Evolutionary conservation across 1,140 invertebrate genomes (phyloP), one percentile per base, ranked within the genome.

Genomic region (Palaemon carinicauda): DNA sequence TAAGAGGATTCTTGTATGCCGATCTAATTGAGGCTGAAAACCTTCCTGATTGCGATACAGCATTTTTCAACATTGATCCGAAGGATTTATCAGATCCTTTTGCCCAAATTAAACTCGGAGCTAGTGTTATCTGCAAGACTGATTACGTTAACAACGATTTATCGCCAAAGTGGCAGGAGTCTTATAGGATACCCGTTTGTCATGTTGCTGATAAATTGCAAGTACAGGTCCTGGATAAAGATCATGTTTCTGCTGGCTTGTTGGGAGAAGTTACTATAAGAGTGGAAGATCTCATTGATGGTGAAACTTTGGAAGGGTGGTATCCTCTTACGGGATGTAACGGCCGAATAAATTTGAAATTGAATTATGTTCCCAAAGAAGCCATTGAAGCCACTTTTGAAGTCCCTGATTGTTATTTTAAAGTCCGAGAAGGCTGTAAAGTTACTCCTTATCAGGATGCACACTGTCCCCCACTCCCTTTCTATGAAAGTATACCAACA

Each of bases 41-140:
- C 51, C 41, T 90, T 24, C 90, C 90, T 17, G 90, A 90, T 33
- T 89, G 85, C 60, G 90, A 90, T 56, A 90, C 89, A n/a, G 86
- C 89, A 15, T 89, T 90, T 65, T 90, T 90, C 75, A 89, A 90
- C 56, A 88, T 90, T 73, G 89, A 89, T 65, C 80, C 86, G 4
- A 89, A 89, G 71, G 90, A 90, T 71, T 85, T 74, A 9, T 90
- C 90, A n/a, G 90, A 90, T 88, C 50, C 90, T 19, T 89, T 89
- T 87, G 90, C 88, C 21, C 88, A 87, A 50, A 79, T 89, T 3
- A 85, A 81, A 54, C 50, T 90, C 19, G 90, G 90, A 9, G 77
- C 29, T 52, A 86, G 83, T 71, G 74, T 85, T 56, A 78, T 90
- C 21, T 89, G 89, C 73, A 90, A 90, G 87, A 89, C 90, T 33